Base-by-base conservation (phyloP, 2,113 vertebrate species). In the Romanogobio albipinnatus region DNA sequence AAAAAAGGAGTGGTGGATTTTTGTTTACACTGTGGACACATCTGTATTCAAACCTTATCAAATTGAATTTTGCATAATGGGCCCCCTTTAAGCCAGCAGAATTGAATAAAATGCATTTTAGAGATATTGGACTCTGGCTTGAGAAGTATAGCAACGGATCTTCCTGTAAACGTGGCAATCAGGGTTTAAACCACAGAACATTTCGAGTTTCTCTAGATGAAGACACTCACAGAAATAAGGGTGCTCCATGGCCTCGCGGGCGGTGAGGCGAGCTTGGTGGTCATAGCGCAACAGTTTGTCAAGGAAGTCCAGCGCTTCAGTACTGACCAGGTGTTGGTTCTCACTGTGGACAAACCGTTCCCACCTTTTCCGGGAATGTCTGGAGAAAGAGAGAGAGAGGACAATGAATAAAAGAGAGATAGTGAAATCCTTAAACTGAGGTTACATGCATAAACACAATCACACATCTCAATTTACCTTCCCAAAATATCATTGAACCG, bases 341-440 rank as follows among this genome's bases (percentile, higher is more conserved):
- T 93, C 93, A 19, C 93, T 93, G 85, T 93, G 93, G n/a, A 93
- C 93, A 0, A 93, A 93, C 15, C 93, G 90, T 61, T 93, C 93
- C 93, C 93, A 93, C 53, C 93, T 90, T 82, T 93, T 93, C 76
- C 93, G 90, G 0, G 93, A 93, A 85, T 93, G 93, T 64, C 93
- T 93, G 88, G 49, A 76, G 3, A 58, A 29, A 29, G 51, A 9
- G 19, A 15, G 3, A 5, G 13, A 39, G 36, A 39, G 36, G 36
- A 39, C 36, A 39, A 39, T 39, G 36, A 39, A 62, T 13, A 24
- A 7, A 26, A 15, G 9, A 15, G 9, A 14, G 11, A 29, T 43
- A 2, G 51, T 9, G 22, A 66, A 33, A 33, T 17, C 0, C 53
- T 22, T 36, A 2, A 75, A 36, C 8, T 10, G 43, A 5, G 47